These are phyloP conservation scores for Tyrannus savana DNA, from an alignment of 2,113 vertebrate genomes.

Conservation along the genomic window DNA sequence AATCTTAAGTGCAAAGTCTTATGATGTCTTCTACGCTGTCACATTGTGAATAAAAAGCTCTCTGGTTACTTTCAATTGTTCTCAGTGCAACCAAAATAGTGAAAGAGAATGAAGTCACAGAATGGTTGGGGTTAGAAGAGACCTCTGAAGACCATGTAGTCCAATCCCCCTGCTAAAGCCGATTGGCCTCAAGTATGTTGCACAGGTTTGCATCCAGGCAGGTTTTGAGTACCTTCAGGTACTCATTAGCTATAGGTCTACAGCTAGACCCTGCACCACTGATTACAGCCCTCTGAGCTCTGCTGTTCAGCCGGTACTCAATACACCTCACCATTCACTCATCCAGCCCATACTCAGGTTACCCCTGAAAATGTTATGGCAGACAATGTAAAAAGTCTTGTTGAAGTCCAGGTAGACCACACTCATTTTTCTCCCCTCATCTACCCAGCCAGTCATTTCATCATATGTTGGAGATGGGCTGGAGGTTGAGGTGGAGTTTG, in stretches of 20 bases:
- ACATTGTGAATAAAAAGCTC: not conserved
- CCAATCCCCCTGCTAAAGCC: not conserved
- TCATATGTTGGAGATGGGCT: too few relatives aligned
- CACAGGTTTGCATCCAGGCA: not conserved
- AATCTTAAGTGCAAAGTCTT: not conserved
- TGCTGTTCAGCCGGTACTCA: not conserved
- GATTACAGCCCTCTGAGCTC: not conserved
- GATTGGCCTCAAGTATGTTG: not conserved
- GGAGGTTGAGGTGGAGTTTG: too few relatives aligned
- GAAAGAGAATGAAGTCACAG: not conserved
- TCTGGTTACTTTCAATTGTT: not conserved
- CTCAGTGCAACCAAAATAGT: not conserved
- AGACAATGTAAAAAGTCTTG: not conserved
- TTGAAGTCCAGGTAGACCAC: not conserved
- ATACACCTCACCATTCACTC: not conserved
- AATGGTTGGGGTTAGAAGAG: not conserved
- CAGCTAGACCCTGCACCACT: not conserved
- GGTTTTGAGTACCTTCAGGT: not conserved
- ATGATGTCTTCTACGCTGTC: not conserved
- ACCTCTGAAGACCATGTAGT: not conserved
- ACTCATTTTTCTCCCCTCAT: not conserved
- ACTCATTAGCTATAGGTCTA: not conserved
- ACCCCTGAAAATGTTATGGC: not conserved
- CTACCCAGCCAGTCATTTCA: not conserved
- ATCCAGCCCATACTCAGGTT: not conserved